Conservation (phyloP, 1,140 invertebrate species). For the Physella acuta region DNA sequence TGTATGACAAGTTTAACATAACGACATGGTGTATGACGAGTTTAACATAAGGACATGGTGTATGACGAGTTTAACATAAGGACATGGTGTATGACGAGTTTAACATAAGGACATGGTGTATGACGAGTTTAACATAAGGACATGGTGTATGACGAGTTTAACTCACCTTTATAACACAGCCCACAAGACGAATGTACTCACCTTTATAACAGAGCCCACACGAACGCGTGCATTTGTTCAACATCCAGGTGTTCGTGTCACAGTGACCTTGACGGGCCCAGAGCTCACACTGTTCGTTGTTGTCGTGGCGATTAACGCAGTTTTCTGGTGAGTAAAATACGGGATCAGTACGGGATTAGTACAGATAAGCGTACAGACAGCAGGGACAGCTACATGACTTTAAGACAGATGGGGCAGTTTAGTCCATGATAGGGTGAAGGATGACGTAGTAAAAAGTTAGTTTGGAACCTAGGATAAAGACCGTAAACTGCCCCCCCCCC, state of each 20-base stretch:
- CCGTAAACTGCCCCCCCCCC: too few relatives aligned
- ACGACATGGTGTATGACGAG: background rate
- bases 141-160: background rate
- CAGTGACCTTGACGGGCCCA: conserved; percentile 10
- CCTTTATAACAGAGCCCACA: conserved; percentile 4
- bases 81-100: background rate
- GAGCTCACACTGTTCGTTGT: background rate
- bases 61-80: background rate
- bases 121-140: background rate
- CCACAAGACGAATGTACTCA: background rate
- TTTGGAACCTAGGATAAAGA: too few relatives aligned
- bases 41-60: background rate
- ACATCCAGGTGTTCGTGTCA: conserved; percentile 3
- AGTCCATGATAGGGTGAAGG: too few relatives aligned
- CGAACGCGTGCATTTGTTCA: background rate
- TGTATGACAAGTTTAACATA: background rate
- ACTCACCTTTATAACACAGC: background rate
- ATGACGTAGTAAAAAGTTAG: too few relatives aligned
- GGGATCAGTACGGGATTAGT: too few relatives aligned
- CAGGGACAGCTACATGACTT: too few relatives aligned
- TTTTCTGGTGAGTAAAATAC: background rate
- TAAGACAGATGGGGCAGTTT: too few relatives aligned
- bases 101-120: background rate
- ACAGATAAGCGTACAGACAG: too few relatives aligned
- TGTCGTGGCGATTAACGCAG: background rate